Conservation (phyloP, 2,888 invertebrate genomes). For the Piscicola geometra region DNA sequence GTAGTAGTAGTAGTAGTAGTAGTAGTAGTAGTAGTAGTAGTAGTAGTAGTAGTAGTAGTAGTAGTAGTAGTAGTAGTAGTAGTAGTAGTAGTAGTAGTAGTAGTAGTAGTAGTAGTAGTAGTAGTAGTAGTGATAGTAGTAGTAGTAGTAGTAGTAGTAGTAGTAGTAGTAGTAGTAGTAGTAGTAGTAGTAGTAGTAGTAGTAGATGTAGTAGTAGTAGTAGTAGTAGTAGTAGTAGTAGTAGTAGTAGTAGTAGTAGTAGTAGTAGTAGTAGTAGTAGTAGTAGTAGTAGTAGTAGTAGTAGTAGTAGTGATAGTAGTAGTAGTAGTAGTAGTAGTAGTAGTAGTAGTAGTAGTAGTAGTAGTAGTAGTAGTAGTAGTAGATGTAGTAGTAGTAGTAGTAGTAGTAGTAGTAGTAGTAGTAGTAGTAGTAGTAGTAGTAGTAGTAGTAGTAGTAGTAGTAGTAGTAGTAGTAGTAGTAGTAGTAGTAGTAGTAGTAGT, state of each 20-base stretch:
- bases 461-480: slow-evolving; percentile 29
- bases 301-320: background rate
- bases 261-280: slow-evolving; percentile 19
- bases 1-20: slow-evolving; percentile 33
- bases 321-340: background rate
- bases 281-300: background rate
- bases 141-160: background rate
- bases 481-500: slow-evolving; percentile 28
- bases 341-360: background rate
- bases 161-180: slow-evolving; percentile 13
- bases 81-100: slow-evolving; percentile 26
- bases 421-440: slow-evolving; percentile 33
- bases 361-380: background rate
- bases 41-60: slow-evolving; percentile 29
- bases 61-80: slow-evolving; percentile 28
- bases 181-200: slow-evolving; percentile 33
- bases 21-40: slow-evolving; percentile 33
- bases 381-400: background rate
- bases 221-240: slow-evolving; percentile 9
- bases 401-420: slow-evolving; percentile 23
- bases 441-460: slow-evolving; percentile 33
- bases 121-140: background rate
- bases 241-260: background rate
- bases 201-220: slow-evolving; percentile 32
- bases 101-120: background rate